Conservation (phyloP, 2,113 vertebrate species). For the Misgurnus mizolepis region DNA sequence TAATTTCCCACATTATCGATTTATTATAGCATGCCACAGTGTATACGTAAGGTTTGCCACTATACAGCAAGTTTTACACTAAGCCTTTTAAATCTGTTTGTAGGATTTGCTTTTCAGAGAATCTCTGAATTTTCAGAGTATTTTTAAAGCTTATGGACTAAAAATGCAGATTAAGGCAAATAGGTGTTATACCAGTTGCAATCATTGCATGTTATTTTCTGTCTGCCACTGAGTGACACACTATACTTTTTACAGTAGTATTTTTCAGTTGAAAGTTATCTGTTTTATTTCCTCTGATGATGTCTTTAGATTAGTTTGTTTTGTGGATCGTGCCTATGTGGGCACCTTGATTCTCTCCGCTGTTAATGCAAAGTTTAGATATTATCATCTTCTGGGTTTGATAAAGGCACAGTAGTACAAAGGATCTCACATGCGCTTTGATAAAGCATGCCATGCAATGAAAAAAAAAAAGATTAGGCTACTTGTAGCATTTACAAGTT, state of each 20-base stretch:
- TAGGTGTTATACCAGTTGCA: background rate
- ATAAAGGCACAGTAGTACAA: slow-evolving; percentile 7
- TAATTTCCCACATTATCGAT: background rate
- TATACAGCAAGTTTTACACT: slow-evolving; percentile 2
- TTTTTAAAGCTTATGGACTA: slow-evolving; percentile 20
- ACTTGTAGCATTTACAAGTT: no score
- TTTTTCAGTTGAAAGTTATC: background rate
- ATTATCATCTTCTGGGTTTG: background rate
- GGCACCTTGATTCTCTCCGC: background rate
- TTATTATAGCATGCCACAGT: background rate
- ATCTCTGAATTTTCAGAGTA: background rate
- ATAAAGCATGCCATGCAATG: background rate
- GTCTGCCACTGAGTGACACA: no score
- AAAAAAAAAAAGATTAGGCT: no score
- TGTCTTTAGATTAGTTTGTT: background rate
- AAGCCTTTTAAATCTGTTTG: slow-evolving; percentile 35
- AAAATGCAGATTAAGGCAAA: background rate
- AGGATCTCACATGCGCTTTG: background rate
- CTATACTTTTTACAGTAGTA: background rate
- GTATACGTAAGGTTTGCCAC: background rate
- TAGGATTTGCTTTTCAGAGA: slow-evolving; percentile 35
- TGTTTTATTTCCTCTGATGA: background rate
- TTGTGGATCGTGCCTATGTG: background rate
- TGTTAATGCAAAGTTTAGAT: slow-evolving; percentile 29
- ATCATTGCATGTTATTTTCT: background rate